Base-by-base conservation (phyloP, 2,888 invertebrate genomes). In the Drosophila acutilabella region DNA sequence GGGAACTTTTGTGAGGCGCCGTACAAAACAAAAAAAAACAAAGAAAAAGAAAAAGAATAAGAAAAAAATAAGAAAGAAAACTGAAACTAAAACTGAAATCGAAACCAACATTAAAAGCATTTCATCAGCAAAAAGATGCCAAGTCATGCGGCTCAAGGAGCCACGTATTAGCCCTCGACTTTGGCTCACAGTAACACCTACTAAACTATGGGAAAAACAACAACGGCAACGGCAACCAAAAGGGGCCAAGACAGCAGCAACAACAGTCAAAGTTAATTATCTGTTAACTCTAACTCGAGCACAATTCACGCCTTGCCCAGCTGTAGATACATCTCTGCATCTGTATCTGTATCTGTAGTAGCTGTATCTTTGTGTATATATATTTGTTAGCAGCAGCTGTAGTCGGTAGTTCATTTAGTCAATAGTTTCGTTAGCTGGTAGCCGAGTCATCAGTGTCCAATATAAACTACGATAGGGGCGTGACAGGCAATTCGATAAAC, bases 201-300 rank as follows among this genome's bases (percentile, higher is more conserved):
- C 88, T 82, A 85, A 88, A 74, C 82, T 79, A 78, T 83, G 68
- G 74, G 78, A 72, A 74, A 59, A 60, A 71, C 54, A 62, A 56
- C 52, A 70, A 57, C 47, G n/a, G n/a, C n/a, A 58, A 59, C 30
- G 51, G 50, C 59, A 26, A 48, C 30, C 30, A 30, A 30, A 30
- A 45, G 42, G 26, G 56, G 26, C 45, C 61, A 59, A 42, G 64
- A 33, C 41, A 57, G 33, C 40, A 42, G 47, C 40, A 62, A 44
- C 50, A 10, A 20, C 56, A 51, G 58, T 60, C 53, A 42, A 66
- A 88, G 88, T 83, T 83, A 83, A 88, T 83, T 83, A 88, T 86
- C 80, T 82, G 74, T 88, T 86, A 83, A 82, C 88, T 85, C 77
- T 77, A 58, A 74, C 74, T 68, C 59, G 20, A 40, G 73, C 68